A percentile compares a stretch with the other conserved stretches of the same genome.
These are phyloP conservation scores for Cyaniris semiargus DNA, from an alignment of 2,888 invertebrate species.

Conservation along the genomic window DNA sequence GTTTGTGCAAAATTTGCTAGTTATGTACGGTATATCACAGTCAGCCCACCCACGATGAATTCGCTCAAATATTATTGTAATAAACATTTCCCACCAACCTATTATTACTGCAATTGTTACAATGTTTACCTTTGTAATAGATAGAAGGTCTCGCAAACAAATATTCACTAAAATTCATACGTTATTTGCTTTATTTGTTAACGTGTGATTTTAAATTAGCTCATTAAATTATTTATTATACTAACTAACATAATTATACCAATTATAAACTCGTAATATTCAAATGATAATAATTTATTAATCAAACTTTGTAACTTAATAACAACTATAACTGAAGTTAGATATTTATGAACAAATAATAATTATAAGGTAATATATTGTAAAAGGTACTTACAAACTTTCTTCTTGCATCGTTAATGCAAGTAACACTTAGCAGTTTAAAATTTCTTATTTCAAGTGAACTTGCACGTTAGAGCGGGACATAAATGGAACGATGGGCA, in stretches of 20 bases:
- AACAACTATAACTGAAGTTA: neutral
- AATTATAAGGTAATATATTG: no score
- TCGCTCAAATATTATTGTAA: constrained; percentile 2
- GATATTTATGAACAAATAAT: neutral
- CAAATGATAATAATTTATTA: neutral
- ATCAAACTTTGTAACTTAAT: neutral
- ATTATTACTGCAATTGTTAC: constrained; percentile 17
- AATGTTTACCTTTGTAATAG: constrained; percentile 4
- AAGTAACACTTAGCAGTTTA: neutral
- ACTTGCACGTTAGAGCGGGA: constrained; percentile 33
- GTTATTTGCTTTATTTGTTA: neutral
- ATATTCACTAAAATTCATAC: neutral
- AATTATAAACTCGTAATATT: neutral
- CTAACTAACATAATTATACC: neutral
- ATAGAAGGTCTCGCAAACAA: neutral
- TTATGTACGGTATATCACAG: neutral
- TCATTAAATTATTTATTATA: neutral
- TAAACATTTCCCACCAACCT: constrained; percentile 12
- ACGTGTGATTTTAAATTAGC: neutral
- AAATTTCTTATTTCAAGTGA: constrained; percentile 1
- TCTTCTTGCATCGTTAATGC: neutral
- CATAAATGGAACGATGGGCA: constrained; percentile 38
- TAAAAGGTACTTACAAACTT: neutral
- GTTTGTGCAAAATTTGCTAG: neutral
- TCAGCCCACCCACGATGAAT: neutral